Conservation (phyloP, 2,888 invertebrate species). For the Pristionchus japonicus region DNA sequence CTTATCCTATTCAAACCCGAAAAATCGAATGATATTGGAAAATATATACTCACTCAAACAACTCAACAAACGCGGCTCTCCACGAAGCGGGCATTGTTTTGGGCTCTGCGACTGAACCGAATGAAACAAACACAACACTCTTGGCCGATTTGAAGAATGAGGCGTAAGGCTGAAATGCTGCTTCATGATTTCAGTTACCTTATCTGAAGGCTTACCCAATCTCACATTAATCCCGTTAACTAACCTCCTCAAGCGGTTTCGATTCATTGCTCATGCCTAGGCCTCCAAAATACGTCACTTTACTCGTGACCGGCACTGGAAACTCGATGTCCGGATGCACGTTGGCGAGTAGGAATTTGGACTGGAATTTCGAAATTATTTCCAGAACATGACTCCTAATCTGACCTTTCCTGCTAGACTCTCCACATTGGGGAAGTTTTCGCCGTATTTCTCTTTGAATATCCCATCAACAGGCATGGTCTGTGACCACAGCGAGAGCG, state of each 20-base stretch:
- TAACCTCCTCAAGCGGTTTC: slow-evolving; percentile 36
- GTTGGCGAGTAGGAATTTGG: slow-evolving; percentile 2
- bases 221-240: neutral
- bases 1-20: no score
- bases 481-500: neutral
- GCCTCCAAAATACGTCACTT: slow-evolving; percentile 37
- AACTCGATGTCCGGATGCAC: slow-evolving; percentile 41
- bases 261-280: slow-evolving; percentile 10
- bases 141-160: slow-evolving; percentile 10
- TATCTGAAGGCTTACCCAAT: neutral
- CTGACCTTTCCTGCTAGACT: neutral
- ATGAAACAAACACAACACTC: slow-evolving; percentile 11
- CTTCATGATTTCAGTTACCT: no score
- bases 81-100: neutral
- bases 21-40: neutral
- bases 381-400: no score
- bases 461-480: neutral
- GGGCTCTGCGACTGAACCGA: slow-evolving; percentile 9
- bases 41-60: slow-evolving; percentile 26
- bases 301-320: slow-evolving; percentile 19
- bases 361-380: no score
- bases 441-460: neutral
- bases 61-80: neutral
- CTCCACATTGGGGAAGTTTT: neutral
- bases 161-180: slow-evolving; percentile 29